A percentile compares a stretch with the other conserved stretches of the same genome.
phyloP scores from a whole-genome alignment of 1,140 invertebrate genomes.

The Macrosteles quadrilineatus region DNA sequence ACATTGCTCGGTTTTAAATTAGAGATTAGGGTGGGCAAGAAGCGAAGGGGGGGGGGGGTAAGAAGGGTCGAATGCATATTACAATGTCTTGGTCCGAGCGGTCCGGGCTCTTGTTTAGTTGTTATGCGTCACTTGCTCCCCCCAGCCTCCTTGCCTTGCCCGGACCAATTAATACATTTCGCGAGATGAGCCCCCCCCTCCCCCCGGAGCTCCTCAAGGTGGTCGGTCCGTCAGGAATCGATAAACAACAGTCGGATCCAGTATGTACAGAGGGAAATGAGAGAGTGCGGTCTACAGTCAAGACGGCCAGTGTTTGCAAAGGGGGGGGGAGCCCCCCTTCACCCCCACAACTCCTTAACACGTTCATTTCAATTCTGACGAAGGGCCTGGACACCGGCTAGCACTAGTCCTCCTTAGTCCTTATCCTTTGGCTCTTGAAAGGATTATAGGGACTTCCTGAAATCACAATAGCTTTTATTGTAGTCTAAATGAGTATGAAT shows the following conservation, averaged over 20 bases:
- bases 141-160: conserved; percentile 26
- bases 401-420: too few relatives aligned
- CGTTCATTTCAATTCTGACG: conserved; percentile 32
- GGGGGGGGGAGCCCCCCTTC: background rate
- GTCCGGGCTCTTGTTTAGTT: conserved; percentile 34
- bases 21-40: conserved; percentile 27
- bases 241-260: conserved; percentile 39
- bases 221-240: conserved; percentile 42
- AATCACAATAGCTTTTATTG: too few relatives aligned
- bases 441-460: too few relatives aligned
- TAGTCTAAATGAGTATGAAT: too few relatives aligned
- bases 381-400: background rate
- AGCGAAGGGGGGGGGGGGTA: conserved; percentile 11
- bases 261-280: conserved; percentile 36
- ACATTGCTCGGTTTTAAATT: conserved; percentile 30
- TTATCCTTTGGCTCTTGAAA: too few relatives aligned
- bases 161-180: conserved; percentile 44
- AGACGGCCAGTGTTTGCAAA: conserved; percentile 31
- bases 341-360: conserved; percentile 24
- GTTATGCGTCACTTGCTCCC: conserved; percentile 38
- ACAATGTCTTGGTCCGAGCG: conserved; percentile 36
- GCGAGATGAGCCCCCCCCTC: conserved; percentile 38
- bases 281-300: conserved; percentile 34
- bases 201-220: conserved; percentile 37
- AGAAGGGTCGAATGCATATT: conserved; percentile 33